Base-by-base conservation (phyloP, 2,113 vertebrate genomes). In the Cinclus cinclus region DNA sequence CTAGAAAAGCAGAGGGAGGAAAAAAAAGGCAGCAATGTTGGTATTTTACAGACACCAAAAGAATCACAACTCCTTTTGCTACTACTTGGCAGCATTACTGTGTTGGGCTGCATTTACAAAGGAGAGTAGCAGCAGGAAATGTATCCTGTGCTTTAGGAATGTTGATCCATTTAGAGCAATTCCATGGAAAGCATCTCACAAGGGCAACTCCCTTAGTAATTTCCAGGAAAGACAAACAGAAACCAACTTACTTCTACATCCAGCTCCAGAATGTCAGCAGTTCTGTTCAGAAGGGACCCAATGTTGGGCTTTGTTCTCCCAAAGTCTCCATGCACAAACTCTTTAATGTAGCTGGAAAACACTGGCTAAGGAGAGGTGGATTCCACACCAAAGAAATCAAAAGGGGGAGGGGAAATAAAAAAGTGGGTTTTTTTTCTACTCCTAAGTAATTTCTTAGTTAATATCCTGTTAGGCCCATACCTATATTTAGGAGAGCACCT, bases 311-410 rank as follows among this genome's bases (percentile, higher is more conserved):
- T 99, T 15, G 99, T 99, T 94, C 99, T 99, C 41, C 99, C 99
- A 27, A 99, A 99, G 97, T 99, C 99, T 95, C 99, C 99, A 0
- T 99, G 99, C 44, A 99, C 99, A 91, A 99, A 99, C 96, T 99
- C 99, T 94, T 99, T 99, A 94, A 99, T 98, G 96, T 99, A 99
- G 33, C 99, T 99, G 94, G 56, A 17, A 77, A 52, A 67, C 11
- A 23, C 27, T 11, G 15, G 92, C 98, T 98, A 98, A 99, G 98
- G 97, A 97, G 93, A 89, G 55, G 69, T 71, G 52, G 28, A n/a
- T 69, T 76, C 41, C 52, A 81, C 42, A n/a, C 0, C 33, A 83
- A 52, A 44, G 22, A 47, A 63, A 67, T 39, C 39, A 30, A 62
- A 77, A 53, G 16, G 9, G 6, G 9, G 3, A 8, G 22, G 3